These are phyloP conservation scores for Sebastes itinus DNA, from an alignment of 2,797 vertebrate genomes.

Conservation along the genomic window DNA sequence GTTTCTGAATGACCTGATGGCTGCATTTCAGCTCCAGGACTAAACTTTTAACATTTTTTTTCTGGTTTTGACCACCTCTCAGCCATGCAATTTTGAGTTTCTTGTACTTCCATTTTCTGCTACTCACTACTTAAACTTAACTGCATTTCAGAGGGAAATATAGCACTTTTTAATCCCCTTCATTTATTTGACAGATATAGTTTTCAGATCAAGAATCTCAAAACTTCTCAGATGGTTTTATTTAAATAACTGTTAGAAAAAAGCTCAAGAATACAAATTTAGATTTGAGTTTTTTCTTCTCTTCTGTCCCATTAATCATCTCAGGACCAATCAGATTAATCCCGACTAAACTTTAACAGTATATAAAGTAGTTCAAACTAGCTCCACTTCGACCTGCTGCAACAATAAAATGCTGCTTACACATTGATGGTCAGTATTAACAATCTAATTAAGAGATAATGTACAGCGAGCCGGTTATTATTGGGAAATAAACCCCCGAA, in stretches of 20 bases:
- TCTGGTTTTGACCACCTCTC: not conserved
- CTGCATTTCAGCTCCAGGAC: not conserved
- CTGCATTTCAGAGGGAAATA: not conserved
- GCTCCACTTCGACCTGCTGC: not conserved
- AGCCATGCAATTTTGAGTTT: rapidly evolving
- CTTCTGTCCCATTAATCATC: not conserved
- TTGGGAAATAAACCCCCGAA: too few species aligned
- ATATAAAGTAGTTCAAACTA: not conserved
- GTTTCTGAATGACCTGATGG: not conserved
- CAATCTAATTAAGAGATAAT: rapidly evolving
- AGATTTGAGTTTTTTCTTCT: not conserved
- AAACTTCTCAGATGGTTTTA: not conserved
- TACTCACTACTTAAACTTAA: not conserved
- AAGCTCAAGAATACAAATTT: not conserved
- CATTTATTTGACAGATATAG: not conserved
- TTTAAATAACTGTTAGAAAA: not conserved
- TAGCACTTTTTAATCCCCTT: not conserved
- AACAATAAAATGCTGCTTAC: not conserved
- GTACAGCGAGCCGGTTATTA: too few species aligned
- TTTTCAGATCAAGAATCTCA: not conserved
- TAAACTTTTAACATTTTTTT: not conserved
- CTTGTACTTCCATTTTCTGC: rapidly evolving
- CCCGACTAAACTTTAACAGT: not conserved
- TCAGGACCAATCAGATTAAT: not conserved
- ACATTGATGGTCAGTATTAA: not conserved